Evolutionary conservation across 2,888 invertebrate species (phyloP).

Genomic region (Drosophila atripex): DNA sequence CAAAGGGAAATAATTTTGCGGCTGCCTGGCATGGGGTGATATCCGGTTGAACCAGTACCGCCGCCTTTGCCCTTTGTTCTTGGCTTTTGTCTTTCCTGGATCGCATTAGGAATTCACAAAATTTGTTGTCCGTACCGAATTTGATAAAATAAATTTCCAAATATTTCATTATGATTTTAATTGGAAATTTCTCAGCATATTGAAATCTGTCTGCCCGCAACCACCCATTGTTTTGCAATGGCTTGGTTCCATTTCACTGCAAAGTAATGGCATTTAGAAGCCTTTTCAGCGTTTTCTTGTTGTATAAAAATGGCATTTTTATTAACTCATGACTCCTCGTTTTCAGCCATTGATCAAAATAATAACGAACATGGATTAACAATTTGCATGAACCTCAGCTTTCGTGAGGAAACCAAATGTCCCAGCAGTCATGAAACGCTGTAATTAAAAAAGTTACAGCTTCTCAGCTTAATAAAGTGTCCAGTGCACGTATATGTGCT

Average conservation of each 20-base stretch:
- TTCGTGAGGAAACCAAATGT: slow-evolving; percentile 9
- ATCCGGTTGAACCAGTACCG: slow-evolving; percentile 17
- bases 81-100: slow-evolving; percentile 60
- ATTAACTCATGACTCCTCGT: neutral
- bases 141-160: slow-evolving; percentile 74
- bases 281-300: neutral
- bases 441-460: slow-evolving; percentile 75
- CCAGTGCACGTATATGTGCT: slow-evolving; percentile 24
- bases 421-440: slow-evolving; percentile 10
- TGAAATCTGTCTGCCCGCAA: neutral
- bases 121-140: slow-evolving; percentile 68
- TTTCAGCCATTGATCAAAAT: slow-evolving; percentile 12
- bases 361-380: slow-evolving; percentile 26
- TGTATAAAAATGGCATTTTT: slow-evolving; percentile 1
- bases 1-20: slow-evolving; percentile 55
- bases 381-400: slow-evolving; percentile 12
- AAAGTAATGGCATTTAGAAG: slow-evolving; percentile 1
- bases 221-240: neutral
- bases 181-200: slow-evolving; percentile 66
- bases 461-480: slow-evolving; percentile 20
- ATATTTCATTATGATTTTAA: slow-evolving; percentile 80
- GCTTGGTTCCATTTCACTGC: neutral
- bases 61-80: slow-evolving; percentile 48
- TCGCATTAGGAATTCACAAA: slow-evolving; percentile 65
- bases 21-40: slow-evolving; percentile 32